Percentiles rank a stretch among this genome's conserved stretches.
These are phyloP conservation scores for Picus viridis DNA, from an alignment of 2,797 vertebrate genomes.

Conservation along the genomic window DNA sequence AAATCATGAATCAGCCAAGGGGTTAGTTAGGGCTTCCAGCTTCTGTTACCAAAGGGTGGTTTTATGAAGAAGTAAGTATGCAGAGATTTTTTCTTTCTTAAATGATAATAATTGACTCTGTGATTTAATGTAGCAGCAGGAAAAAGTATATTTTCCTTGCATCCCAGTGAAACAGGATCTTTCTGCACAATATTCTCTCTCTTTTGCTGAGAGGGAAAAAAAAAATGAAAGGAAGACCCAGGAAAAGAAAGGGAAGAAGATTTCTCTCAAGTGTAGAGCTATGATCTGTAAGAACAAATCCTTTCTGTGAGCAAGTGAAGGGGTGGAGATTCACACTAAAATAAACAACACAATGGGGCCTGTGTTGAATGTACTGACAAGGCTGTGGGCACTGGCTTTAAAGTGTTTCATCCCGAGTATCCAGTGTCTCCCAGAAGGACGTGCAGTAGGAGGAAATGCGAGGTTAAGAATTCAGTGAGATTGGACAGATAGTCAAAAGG, in stretches of 20 bases:
- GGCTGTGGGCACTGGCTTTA: constrained; percentile 63
- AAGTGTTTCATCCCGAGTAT: constrained; percentile 76
- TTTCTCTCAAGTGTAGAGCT: constrained; percentile 11
- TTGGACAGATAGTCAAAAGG: constrained; percentile 75
- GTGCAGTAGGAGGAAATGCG: constrained; percentile 75
- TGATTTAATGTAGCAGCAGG: not conserved
- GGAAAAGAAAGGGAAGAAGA: not conserved
- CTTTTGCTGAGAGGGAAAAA: not conserved
- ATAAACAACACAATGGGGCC: constrained; percentile 73
- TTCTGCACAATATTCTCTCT: not conserved
- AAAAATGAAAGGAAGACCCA: not conserved
- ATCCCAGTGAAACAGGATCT: not conserved
- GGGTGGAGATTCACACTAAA: constrained; percentile 52
- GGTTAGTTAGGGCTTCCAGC: constrained; percentile 16
- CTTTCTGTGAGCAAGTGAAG: constrained; percentile 77
- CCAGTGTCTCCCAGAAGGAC: constrained; percentile 81
- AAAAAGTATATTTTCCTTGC: not conserved
- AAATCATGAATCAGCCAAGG: constrained; percentile 45
- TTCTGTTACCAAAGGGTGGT: constrained; percentile 6
- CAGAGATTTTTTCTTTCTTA: not conserved
- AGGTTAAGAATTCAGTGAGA: constrained; percentile 81
- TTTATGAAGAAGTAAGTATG: not conserved
- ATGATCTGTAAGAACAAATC: not conserved
- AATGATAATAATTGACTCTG: not conserved
- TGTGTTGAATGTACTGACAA: constrained; percentile 69